A percentile compares a stretch with the other conserved stretches of the same genome.
Evolutionary conservation across 2,888 invertebrate genomes (phyloP).

Genomic region (Disparrhopalites patrizii): DNA sequence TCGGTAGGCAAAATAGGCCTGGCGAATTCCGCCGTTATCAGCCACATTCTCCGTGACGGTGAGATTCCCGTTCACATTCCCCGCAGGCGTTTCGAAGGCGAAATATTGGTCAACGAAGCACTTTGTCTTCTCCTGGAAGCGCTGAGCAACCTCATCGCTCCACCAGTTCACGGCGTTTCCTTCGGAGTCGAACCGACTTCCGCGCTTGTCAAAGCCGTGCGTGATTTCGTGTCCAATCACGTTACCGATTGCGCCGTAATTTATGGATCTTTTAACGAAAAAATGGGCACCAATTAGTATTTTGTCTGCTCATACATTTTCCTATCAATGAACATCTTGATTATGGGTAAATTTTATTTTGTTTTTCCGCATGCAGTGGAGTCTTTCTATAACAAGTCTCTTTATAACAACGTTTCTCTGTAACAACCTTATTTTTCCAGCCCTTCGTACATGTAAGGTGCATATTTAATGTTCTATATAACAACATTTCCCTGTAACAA

Average conservation of each 20-base stretch:
- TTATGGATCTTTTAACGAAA: constrained; percentile 7
- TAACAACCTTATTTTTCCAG: no score
- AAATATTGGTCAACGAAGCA: constrained; percentile 73
- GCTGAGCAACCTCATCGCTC: constrained; percentile 71
- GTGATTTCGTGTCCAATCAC: constrained; percentile 78
- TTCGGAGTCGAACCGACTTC: constrained; percentile 81
- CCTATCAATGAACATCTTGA: no score
- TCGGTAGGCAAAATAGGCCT: constrained; percentile 77
- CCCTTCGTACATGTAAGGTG: no score
- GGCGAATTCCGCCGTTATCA: constrained; percentile 92
- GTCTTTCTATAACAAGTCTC: no score
- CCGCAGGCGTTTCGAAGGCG: background rate
- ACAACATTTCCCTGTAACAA: no score
- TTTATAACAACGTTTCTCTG: no score
- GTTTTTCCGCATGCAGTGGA: no score
- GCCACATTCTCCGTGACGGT: constrained; percentile 94
- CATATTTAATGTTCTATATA: no score
- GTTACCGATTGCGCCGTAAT: constrained; percentile 38
- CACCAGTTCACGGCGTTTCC: constrained; percentile 68
- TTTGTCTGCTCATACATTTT: no score
- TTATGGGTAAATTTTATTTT: no score
- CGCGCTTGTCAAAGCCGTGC: constrained; percentile 78
- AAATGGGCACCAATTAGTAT: no score
- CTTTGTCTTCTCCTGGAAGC: constrained; percentile 73
- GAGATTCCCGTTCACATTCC: constrained; percentile 15